A percentile compares a stretch with the other conserved stretches of the same genome.
These are phyloP conservation scores for Pseudomyrmex concolor DNA, from an alignment of 1,140 invertebrate genomes.

Conservation along the genomic window DNA sequence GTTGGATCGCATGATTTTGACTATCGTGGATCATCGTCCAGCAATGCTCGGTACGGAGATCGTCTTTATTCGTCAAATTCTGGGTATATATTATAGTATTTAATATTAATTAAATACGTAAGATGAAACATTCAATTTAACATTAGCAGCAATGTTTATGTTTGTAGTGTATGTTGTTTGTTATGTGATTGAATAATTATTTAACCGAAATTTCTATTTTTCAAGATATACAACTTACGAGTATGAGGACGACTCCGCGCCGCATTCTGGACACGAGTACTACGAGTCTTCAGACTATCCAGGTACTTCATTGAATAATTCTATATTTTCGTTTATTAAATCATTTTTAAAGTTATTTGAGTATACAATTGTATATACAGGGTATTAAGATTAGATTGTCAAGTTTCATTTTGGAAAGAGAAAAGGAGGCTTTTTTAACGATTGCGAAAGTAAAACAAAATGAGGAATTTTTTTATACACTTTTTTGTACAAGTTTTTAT, in stretches of 20 bases:
- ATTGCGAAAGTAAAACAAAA: too few relatives aligned
- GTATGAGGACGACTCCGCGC: conserved; percentile 82
- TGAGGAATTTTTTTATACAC: too few relatives aligned
- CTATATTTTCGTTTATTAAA: conserved; percentile 1
- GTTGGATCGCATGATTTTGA: conserved; percentile 78
- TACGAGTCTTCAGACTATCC: conserved; percentile 83
- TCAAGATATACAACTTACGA: conserved; percentile 81
- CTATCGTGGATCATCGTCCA: conserved; percentile 74
- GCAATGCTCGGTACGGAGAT: conserved; percentile 76
- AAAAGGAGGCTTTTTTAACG: too few relatives aligned
- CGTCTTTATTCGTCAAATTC: conserved; percentile 77
- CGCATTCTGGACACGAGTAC: conserved; percentile 82
- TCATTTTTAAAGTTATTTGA: neutral
- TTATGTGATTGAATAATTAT: conserved; percentile 25
- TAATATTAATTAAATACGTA: neutral
- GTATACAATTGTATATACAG: neutral
- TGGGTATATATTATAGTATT: conserved; percentile 69
- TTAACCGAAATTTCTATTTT: conserved; percentile 76
- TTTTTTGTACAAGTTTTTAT: too few relatives aligned
- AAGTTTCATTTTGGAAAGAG: too few relatives aligned
- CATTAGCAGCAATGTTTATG: too few relatives aligned
- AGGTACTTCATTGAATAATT: conserved; percentile 75
- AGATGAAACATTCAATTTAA: conserved; percentile 12
- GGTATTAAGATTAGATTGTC: too few relatives aligned
- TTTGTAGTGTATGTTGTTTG: neutral